Evolutionary conservation across 2,888 invertebrate species (phyloP), one percentile per base, ranked within the genome.

Genomic region (Ormyrus nitidulus): DNA sequence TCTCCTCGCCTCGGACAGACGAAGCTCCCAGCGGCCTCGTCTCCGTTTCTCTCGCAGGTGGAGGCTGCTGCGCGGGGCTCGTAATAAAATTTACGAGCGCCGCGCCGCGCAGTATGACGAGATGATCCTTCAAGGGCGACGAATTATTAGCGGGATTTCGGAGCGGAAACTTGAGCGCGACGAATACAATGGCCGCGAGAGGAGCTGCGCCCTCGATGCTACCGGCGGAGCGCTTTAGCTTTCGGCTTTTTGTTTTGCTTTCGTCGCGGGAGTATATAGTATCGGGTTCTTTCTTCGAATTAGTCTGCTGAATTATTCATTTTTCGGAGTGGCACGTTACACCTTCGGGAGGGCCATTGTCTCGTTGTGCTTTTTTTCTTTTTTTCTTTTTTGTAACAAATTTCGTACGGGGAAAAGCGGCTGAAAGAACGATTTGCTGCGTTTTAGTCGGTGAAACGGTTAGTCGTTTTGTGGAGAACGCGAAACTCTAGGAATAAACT

Each of bases 71-170:
- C 3, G 34, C 54, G 44, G 11, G 19, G 10, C 10, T 62, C 19
- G 34, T 4, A 4, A 34, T 34, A 4, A 34, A 34, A 34, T 34
- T 34, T 34, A 34, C 34, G 34, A 34, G 34, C 34, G 34, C 3
- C 34, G 8, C 11, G 62, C 68, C 48, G 51, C 54, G 56, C 44
- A 65, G 73, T 69, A 73, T 70, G 80, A 80, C 73, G 73, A 71
- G 77, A 80, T 80, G 77, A 77, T 77, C 77, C 66, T 1, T 46
- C 2, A 56, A 54, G n/a, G 5, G 54, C 11, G 53, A 58, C 13
- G 61, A 48, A 48, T 44, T 61, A 62, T 62, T 46, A 72, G 62
- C 62, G 72, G 51, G 44, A 61, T 71, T 71, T 71, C 51, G 61
- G 71, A 19, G 11, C 13, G n/a, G 53, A 71, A 66, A 68, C 51